phyloP scores from a whole-genome alignment of 2,113 vertebrate species.

The Cyprinodon variegatus region DNA sequence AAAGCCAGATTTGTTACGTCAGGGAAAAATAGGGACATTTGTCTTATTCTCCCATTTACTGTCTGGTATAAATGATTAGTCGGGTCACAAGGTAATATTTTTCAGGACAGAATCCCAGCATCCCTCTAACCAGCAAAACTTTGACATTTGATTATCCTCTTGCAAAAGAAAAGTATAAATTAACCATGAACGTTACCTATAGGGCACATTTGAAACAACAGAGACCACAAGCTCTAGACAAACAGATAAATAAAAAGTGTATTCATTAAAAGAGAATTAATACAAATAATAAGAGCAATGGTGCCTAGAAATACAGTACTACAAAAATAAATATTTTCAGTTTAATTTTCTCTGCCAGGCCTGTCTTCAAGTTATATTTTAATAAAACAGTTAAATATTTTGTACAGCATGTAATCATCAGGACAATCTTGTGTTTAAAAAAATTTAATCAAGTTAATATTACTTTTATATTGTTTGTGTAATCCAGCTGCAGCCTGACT shows the following conservation, averaged over 20 bases:
- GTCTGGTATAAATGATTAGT: too few relatives aligned
- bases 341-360: too few relatives aligned
- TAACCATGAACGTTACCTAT: background rate
- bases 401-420: background rate
- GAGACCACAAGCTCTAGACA: background rate
- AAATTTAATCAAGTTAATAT: background rate
- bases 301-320: too few relatives aligned
- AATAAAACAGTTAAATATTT: background rate
- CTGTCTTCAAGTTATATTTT: too few relatives aligned
- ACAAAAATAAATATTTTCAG: too few relatives aligned
- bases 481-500: slow-evolving; percentile 13
- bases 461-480: background rate
- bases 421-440: background rate
- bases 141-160: background rate
- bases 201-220: background rate
- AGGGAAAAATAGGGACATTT: background rate
- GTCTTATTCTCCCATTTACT: too few relatives aligned
- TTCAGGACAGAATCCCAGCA: background rate
- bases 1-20: too few relatives aligned
- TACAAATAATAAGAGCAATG: background rate
- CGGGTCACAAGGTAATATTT: background rate
- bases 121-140: background rate
- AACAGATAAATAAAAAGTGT: background rate
- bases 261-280: background rate
- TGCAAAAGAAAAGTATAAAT: background rate